Conservation (phyloP, 2,888 invertebrate genomes). For the Ophioninae sp. region DNA sequence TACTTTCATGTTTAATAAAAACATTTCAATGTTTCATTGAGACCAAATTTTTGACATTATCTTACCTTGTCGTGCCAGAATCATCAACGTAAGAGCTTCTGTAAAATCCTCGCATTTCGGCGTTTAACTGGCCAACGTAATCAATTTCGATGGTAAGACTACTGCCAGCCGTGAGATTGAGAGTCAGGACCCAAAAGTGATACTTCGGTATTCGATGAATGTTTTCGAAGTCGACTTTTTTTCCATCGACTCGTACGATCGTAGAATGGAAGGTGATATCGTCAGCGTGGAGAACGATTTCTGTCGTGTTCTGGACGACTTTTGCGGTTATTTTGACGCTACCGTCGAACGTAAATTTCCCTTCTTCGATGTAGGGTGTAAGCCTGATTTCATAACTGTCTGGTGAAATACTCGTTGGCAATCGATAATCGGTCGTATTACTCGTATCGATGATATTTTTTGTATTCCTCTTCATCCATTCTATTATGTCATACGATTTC, state of each 20-base stretch:
- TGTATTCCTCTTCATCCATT: slow-evolving; percentile 62
- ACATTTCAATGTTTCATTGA: too few species aligned
- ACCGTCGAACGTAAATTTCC: slow-evolving; percentile 73
- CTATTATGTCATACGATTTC: slow-evolving; percentile 47
- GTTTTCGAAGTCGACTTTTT: neutral
- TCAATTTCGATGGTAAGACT: slow-evolving; percentile 82
- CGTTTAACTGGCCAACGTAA: slow-evolving; percentile 83
- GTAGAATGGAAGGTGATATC: slow-evolving; percentile 49
- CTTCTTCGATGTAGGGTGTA: slow-evolving; percentile 81
- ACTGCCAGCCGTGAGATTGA: slow-evolving; percentile 79
- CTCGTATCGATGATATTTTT: slow-evolving; percentile 28
- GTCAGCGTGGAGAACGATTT: slow-evolving; percentile 69
- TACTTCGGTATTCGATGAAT: slow-evolving; percentile 70
- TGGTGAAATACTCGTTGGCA: slow-evolving; percentile 83
- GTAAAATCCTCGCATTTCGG: slow-evolving; percentile 85
- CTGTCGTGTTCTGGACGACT: slow-evolving; percentile 57
- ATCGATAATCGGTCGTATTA: slow-evolving; percentile 78
- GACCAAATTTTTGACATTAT: slow-evolving; percentile 57
- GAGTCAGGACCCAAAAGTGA: slow-evolving; percentile 82
- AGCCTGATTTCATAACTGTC: slow-evolving; percentile 82
- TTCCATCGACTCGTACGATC: slow-evolving; percentile 45
- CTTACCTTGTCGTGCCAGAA: slow-evolving; percentile 82
- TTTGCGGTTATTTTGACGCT: slow-evolving; percentile 66
- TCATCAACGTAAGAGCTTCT: slow-evolving; percentile 83
- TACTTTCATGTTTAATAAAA: too few species aligned